Evolutionary conservation across 1,140 invertebrate species (phyloP).

Genomic region (Hydropsyche tenuis): DNA sequence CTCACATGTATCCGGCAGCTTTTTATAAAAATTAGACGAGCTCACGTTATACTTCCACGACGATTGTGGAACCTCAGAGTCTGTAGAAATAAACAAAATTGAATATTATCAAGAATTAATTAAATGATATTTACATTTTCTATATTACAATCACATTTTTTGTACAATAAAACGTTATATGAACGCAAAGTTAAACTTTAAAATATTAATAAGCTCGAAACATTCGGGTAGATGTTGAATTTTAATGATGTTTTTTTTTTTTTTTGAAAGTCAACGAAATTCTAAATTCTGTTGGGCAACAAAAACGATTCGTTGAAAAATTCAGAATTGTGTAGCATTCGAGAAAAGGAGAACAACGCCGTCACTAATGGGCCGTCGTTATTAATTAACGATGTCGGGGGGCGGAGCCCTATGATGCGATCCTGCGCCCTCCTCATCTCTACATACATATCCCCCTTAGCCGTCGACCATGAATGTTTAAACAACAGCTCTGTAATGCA

Average conservation of each 20-base stretch:
- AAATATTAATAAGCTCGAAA: no score
- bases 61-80: neutral
- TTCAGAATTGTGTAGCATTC: no score
- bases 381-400: slow-evolving; percentile 25
- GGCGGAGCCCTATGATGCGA: neutral
- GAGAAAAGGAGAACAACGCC: neutral
- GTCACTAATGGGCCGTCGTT: slow-evolving; percentile 24
- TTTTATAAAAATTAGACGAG: slow-evolving; percentile 1
- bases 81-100: neutral
- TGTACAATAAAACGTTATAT: no score
- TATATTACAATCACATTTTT: no score
- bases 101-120: no score
- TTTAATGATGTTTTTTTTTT: no score
- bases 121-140: no score
- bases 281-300: no score
- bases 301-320: no score
- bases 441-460: neutral
- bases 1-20: neutral
- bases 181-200: no score
- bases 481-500: slow-evolving; percentile 40
- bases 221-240: no score
- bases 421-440: neutral
- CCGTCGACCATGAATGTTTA: slow-evolving; percentile 34
- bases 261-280: no score
- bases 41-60: slow-evolving; percentile 15